These are phyloP conservation scores for Epizoanthus fatuus DNA, from an alignment of 92 coral and sea anemone genomes.

Conservation along the genomic window DNA sequence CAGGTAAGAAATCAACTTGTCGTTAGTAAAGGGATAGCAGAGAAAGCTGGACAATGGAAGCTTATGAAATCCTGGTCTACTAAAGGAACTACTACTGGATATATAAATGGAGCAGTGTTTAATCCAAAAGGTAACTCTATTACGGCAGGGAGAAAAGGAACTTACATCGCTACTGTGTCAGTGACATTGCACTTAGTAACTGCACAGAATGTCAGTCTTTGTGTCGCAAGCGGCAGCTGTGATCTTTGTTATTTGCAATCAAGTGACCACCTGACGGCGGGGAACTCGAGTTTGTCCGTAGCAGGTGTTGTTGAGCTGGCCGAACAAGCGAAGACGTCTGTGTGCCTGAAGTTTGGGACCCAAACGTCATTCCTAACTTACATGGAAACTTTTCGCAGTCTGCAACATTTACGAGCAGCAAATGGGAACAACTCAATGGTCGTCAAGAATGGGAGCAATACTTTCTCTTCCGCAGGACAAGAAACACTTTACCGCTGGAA, in stretches of 20 bases:
- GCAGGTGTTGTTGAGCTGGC: constrained; percentile 16
- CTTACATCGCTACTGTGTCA: constrained; percentile 30
- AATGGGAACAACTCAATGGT: not conserved
- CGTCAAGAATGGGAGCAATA: not conserved
- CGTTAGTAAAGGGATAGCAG: not conserved
- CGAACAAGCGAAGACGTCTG: not conserved
- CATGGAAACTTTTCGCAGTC: constrained; percentile 8
- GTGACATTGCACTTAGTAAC: not conserved
- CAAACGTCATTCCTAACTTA: not conserved
- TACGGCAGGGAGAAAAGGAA: not conserved
- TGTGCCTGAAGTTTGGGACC: not conserved
- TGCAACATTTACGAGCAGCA: constrained; percentile 24
- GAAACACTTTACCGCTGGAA: not conserved
- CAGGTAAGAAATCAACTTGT: constrained; percentile 7
- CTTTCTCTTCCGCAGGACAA: constrained; percentile 1
- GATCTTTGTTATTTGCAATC: constrained; percentile 1
- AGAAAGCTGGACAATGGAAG: constrained; percentile 25
- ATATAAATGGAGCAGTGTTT: constrained; percentile 14
- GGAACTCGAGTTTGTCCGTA: constrained; percentile 4
- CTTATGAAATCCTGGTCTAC: constrained; percentile 21
- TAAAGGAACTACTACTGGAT: constrained; percentile 27
- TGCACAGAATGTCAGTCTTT: not conserved
- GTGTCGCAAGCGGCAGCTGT: constrained; percentile 3
- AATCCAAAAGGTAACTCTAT: constrained; percentile 4
- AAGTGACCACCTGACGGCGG: constrained; percentile 15